Conservation (phyloP, 2,113 vertebrate species). For the Syngnathoides biaculeatus region DNA sequence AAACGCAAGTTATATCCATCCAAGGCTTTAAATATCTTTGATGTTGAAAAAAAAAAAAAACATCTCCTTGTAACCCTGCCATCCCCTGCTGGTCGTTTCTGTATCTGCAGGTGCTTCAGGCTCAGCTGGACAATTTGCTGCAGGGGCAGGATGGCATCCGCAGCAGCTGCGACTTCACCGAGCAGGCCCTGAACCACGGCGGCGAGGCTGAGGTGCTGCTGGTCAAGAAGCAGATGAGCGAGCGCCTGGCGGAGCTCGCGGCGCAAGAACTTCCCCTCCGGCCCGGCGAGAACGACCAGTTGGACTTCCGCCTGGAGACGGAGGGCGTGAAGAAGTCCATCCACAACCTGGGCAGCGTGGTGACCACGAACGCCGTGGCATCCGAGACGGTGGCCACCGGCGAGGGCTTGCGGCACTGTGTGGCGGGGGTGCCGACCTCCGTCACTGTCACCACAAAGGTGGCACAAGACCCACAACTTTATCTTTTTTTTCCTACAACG, state of each 20-base stretch:
- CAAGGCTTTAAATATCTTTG: neutral
- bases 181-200: slow-evolving; percentile 89
- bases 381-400: slow-evolving; percentile 91
- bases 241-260: slow-evolving; percentile 84
- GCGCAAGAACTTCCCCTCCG: slow-evolving; percentile 83
- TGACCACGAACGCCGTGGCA: slow-evolving; percentile 90
- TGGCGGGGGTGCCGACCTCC: slow-evolving; percentile 85
- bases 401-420: slow-evolving; percentile 87
- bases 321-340: slow-evolving; percentile 95
- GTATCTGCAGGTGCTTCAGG: slow-evolving; percentile 82
- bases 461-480: too few relatives aligned
- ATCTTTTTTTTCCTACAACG: too few relatives aligned
- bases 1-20: neutral
- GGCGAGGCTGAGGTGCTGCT: slow-evolving; percentile 92
- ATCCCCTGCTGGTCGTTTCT: slow-evolving; percentile 30
- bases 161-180: slow-evolving; percentile 91
- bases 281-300: slow-evolving; percentile 89
- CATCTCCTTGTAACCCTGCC: slow-evolving; percentile 9
- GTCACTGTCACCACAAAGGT: slow-evolving; percentile 86
- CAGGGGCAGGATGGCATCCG: slow-evolving; percentile 90
- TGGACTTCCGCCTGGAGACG: slow-evolving; percentile 90
- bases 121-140: slow-evolving; percentile 87
- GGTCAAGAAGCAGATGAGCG: slow-evolving; percentile 96
- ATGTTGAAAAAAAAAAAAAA: neutral
- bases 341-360: slow-evolving; percentile 90